phyloP scores from a whole-genome alignment of 2,888 invertebrate genomes.

The Hecatera dysodea region DNA sequence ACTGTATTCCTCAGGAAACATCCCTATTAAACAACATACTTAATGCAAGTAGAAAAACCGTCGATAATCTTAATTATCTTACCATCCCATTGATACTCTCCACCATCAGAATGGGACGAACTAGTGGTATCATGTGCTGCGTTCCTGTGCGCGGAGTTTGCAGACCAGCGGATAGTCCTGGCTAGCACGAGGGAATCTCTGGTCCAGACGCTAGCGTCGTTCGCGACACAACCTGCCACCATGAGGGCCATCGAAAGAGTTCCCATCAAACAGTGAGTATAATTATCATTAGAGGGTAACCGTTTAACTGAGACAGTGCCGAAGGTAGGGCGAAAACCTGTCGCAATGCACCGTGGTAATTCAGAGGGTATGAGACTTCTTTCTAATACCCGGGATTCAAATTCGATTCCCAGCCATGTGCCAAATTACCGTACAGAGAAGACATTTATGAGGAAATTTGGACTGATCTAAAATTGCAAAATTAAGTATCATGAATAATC shows the following conservation, averaged over 20 bases:
- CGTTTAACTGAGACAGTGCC: background rate
- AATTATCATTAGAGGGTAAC: background rate
- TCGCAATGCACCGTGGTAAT: background rate
- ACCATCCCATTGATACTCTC: background rate
- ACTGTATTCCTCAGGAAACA: too few relatives aligned
- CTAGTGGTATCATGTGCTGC: conserved; percentile 92
- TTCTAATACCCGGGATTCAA: too few relatives aligned
- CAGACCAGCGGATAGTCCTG: conserved; percentile 94
- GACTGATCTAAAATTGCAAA: too few relatives aligned
- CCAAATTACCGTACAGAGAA: too few relatives aligned
- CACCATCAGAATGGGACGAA: conserved; percentile 86
- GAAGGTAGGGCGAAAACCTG: background rate
- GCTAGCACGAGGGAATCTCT: conserved; percentile 94
- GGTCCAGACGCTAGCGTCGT: conserved; percentile 94
- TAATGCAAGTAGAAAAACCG: too few relatives aligned
- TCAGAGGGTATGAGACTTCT: too few relatives aligned
- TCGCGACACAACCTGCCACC: conserved; percentile 94
- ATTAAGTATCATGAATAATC: too few relatives aligned
- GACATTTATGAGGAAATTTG: too few relatives aligned
- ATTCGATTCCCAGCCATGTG: too few relatives aligned
- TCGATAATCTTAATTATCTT: background rate
- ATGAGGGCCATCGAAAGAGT: conserved; percentile 93
- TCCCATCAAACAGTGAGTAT: conserved; percentile 91
- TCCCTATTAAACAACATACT: too few relatives aligned
- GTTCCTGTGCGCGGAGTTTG: conserved; percentile 94